phyloP scores from a whole-genome alignment of 1,140 invertebrate genomes.

The Drosophila tropicalis region DNA sequence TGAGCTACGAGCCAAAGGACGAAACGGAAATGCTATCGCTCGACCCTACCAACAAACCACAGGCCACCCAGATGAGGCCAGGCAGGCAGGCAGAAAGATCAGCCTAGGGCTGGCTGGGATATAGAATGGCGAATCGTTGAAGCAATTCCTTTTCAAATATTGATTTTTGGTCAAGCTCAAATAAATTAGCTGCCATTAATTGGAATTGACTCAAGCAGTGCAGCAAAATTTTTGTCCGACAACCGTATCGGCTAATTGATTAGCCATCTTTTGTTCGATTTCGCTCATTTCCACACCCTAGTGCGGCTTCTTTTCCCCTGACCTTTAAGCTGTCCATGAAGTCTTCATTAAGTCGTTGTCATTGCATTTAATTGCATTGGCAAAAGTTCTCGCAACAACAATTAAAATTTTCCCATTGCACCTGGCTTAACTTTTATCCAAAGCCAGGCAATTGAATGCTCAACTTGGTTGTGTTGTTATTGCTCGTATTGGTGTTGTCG shows the following conservation, averaged over 20 bases:
- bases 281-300: neutral
- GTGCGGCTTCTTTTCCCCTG: too few relatives aligned
- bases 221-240: conserved; percentile 32
- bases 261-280: conserved; percentile 12
- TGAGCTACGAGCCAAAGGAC: conserved; percentile 44
- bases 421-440: conserved; percentile 51
- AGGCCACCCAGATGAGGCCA: neutral
- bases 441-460: conserved; percentile 27
- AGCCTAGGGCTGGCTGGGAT: conserved; percentile 20
- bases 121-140: conserved; percentile 15
- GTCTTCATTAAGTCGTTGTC: conserved; percentile 30
- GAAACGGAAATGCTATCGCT: neutral
- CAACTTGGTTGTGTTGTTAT: conserved; percentile 21
- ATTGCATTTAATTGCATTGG: conserved; percentile 74
- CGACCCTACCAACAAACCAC: neutral
- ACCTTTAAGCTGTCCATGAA: neutral
- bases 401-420: conserved; percentile 57
- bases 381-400: conserved; percentile 48
- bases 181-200: conserved; percentile 71
- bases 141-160: conserved; percentile 39
- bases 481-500: conserved; percentile 14
- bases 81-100: conserved; percentile 8
- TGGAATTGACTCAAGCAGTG: conserved; percentile 49
- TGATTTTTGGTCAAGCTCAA: conserved; percentile 64
- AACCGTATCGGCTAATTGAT: conserved; percentile 27